Percentiles rank a stretch among this genome's conserved stretches.
Conservation (phyloP, 1,140 invertebrate species). For the Diabrotica undecimpunctata region DNA sequence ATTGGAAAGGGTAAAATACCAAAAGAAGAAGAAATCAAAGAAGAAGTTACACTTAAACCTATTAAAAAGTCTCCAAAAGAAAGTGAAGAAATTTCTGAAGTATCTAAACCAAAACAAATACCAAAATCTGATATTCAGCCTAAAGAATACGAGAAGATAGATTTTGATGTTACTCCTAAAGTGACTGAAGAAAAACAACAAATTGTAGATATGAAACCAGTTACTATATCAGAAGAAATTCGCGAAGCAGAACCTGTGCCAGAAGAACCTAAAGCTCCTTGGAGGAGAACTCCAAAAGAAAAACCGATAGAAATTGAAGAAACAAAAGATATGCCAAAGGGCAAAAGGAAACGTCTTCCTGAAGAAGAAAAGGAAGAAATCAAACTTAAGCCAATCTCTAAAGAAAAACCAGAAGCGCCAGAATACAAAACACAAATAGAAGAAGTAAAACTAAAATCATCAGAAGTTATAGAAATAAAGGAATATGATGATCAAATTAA, state of each 20-base stretch:
- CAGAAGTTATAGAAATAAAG: constrained; percentile 27
- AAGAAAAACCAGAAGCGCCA: constrained; percentile 39
- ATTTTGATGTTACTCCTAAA: constrained; percentile 34
- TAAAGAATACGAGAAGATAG: constrained; percentile 37
- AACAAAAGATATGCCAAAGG: constrained; percentile 48
- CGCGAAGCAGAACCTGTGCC: constrained; percentile 34
- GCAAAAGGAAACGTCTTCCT: constrained; percentile 45
- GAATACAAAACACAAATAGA: constrained; percentile 28
- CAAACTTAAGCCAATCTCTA: constrained; percentile 43
- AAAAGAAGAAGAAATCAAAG: constrained; percentile 42
- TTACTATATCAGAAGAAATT: constrained; percentile 32
- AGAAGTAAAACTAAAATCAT: constrained; percentile 26
- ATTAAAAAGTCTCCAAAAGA: constrained; percentile 42
- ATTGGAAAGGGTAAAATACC: constrained; percentile 44
- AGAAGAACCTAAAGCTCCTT: constrained; percentile 40
- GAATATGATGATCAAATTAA: constrained; percentile 37
- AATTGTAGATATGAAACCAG: constrained; percentile 38
- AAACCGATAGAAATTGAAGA: constrained; percentile 38
- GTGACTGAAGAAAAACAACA: constrained; percentile 35
- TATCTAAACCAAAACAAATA: constrained; percentile 36
- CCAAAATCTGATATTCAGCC: constrained; percentile 22
- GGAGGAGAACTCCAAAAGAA: constrained; percentile 42
- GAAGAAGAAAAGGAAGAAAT: constrained; percentile 46
- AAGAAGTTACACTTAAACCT: constrained; percentile 47
- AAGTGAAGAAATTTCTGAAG: constrained; percentile 39